Evolutionary conservation across 37 sponge, comb jelly and placozoan species (phyloP).

Genomic region (Tethya wilhelma): DNA sequence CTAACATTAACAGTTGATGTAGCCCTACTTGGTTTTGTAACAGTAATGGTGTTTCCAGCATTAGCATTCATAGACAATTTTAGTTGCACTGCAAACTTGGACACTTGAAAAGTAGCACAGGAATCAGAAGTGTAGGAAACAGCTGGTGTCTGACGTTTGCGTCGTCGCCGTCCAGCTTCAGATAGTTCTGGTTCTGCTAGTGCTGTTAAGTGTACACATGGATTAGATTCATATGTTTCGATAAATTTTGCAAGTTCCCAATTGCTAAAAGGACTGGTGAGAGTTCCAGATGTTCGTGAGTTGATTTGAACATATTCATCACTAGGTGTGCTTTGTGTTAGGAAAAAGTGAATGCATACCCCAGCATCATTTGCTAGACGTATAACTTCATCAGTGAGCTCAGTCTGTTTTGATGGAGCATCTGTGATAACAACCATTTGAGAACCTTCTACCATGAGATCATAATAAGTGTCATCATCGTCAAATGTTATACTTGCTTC

Average conservation of each 20-base stretch:
- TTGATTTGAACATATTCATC: not conserved
- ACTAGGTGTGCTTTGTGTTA: not conserved
- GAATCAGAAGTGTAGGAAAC: not conserved
- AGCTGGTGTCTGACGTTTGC: not conserved
- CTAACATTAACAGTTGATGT: not conserved
- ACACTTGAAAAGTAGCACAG: constrained; percentile 1
- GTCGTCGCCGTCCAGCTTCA: not conserved
- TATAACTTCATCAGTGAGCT: constrained; percentile 10
- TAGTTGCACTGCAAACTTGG: not conserved
- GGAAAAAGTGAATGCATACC: constrained; percentile 42
- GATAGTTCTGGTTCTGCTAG: not conserved
- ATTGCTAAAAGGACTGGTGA: not conserved
- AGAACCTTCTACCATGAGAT: constrained; percentile 14
- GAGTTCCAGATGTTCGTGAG: constrained; percentile 5
- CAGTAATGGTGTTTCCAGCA: not conserved
- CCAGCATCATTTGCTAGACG: not conserved
- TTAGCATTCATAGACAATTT: not conserved
- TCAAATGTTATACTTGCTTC: not conserved
- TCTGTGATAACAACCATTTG: constrained; percentile 54
- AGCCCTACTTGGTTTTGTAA: not conserved
- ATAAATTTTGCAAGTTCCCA: not conserved
- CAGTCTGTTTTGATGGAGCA: constrained; percentile 26
- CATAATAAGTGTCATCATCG: not conserved
- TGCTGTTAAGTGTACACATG: not conserved
- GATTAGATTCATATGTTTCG: not conserved